A percentile compares a stretch with the other conserved stretches of the same genome.
Conservation (phyloP, 2,113 vertebrate genomes). For the Sapayoa aenigma region DNA sequence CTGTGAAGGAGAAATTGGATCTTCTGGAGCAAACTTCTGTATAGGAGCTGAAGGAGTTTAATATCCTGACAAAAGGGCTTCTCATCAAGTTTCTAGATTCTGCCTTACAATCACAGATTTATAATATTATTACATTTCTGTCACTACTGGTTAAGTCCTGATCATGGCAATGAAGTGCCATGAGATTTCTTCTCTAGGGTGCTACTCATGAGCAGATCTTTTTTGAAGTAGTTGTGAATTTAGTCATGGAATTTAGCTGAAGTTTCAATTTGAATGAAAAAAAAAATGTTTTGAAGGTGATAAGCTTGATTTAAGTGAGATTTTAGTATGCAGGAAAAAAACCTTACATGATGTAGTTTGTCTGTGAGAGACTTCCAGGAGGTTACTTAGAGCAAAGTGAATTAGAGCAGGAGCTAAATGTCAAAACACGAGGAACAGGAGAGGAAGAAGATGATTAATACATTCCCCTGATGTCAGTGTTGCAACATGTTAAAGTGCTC, state of each 20-base stretch:
- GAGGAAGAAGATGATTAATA: background rate
- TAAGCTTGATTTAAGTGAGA: background rate
- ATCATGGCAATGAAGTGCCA: background rate
- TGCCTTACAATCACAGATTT: background rate
- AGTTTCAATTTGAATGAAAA: background rate
- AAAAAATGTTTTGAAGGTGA: background rate
- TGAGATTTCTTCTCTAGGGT: background rate
- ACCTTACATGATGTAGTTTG: fast-evolving
- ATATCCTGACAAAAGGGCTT: background rate
- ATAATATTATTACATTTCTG: background rate
- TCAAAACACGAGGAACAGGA: background rate
- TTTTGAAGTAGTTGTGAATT: background rate
- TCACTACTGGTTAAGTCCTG: background rate
- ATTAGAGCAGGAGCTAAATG: background rate
- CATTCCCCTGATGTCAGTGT: background rate
- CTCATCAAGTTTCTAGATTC: background rate
- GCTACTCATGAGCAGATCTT: background rate
- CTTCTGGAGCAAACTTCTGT: background rate
- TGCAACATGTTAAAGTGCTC: background rate
- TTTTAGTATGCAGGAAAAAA: background rate
- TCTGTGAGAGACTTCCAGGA: background rate
- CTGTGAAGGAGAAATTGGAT: fast-evolving
- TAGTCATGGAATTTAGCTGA: background rate
- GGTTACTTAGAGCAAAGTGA: background rate
- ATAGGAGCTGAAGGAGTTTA: background rate